Evolutionary conservation across 2,113 vertebrate species (phyloP), one percentile per base, ranked within the genome.

Genomic region (Alouatta palliata): DNA sequence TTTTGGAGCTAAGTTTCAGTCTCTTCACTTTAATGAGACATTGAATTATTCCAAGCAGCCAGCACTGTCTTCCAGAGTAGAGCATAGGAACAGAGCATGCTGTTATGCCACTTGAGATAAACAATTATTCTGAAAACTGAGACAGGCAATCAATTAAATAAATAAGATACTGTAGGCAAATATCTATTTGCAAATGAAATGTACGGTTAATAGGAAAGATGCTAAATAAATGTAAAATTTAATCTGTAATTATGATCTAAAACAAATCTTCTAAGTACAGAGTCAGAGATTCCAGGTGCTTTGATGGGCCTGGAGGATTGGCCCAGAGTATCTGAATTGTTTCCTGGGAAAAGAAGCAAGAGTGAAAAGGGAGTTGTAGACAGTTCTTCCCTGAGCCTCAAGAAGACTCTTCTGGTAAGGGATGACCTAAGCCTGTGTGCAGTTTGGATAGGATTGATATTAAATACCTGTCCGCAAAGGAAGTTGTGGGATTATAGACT

Each of bases 131-230:
- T 95, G 94, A 98, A 40, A 96, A 96, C 94, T 93, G 95, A 98
- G 96, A 95, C 91, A 98, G 94, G 87, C 94, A 97, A 97, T 97
- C 97, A 97, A 84, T 97, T 98, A 98, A 97, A 98, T 94, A 97
- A 98, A 97, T 96, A 97, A 94, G 96, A 97, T 85, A 6, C 68
- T 91, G 0, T 64, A 91, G 82, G 95, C 80, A 97, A 95, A 81
- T 76, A 54, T 58, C 64, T 87, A 86, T 45, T 85, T 77, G 94
- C 85, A 87, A 97, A 96, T 95, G 92, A 97, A 98, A 94, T 21
- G 84, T 47, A 58, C 40, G 17, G 61, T 52, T 98, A 96, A 96
- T 95, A 56, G 95, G 95, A 94, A 96, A 97, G 87, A 84, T 94
- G 76, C 40, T 79, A 90, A 97, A 96, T 97, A 97, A 97, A 97